Percentiles rank a stretch among this genome's conserved stretches.
phyloP scores from a whole-genome alignment of 2,888 invertebrate species.

The Ypsolopha scabrella region DNA sequence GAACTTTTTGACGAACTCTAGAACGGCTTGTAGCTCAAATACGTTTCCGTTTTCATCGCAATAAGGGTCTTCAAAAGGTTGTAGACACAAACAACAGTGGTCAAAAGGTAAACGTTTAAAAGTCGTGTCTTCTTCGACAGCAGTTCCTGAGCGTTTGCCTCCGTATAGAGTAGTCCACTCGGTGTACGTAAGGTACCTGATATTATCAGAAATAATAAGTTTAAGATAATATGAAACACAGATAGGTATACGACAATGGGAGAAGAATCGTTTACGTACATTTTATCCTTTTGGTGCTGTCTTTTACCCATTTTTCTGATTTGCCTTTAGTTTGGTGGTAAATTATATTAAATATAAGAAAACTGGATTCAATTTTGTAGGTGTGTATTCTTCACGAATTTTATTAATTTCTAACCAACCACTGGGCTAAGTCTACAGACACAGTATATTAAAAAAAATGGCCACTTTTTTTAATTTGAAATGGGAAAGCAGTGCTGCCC shows the following conservation, averaged over 20 bases:
- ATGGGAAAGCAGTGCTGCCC: no score
- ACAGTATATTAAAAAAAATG: no score
- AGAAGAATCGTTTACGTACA: conserved; percentile 66
- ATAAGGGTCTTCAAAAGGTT: conserved; percentile 93
- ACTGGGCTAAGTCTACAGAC: no score
- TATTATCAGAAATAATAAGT: conserved; percentile 9
- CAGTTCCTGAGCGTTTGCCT: conserved; percentile 81
- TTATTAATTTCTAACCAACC: no score
- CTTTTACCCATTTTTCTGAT: conserved; percentile 85
- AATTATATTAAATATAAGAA: no score
- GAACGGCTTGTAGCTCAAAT: conserved; percentile 89
- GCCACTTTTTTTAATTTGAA: no score
- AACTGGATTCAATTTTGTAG: no score
- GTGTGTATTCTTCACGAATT: no score
- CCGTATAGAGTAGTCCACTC: conserved; percentile 93
- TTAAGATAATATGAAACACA: conserved; percentile 10
- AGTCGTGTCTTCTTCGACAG: conserved; percentile 79
- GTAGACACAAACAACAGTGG: conserved; percentile 92
- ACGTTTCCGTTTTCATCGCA: conserved; percentile 92
- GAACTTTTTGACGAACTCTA: conserved; percentile 90
- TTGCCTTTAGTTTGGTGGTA: no score
- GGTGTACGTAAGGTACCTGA: conserved; percentile 86
- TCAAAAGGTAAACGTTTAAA: conserved; percentile 94
- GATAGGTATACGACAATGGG: no score
- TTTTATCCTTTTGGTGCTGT: conserved; percentile 95